A percentile compares a stretch with the other conserved stretches of the same genome.
These are phyloP conservation scores for Atta colombica DNA, from an alignment of 1,140 invertebrate genomes.

Conservation along the genomic window DNA sequence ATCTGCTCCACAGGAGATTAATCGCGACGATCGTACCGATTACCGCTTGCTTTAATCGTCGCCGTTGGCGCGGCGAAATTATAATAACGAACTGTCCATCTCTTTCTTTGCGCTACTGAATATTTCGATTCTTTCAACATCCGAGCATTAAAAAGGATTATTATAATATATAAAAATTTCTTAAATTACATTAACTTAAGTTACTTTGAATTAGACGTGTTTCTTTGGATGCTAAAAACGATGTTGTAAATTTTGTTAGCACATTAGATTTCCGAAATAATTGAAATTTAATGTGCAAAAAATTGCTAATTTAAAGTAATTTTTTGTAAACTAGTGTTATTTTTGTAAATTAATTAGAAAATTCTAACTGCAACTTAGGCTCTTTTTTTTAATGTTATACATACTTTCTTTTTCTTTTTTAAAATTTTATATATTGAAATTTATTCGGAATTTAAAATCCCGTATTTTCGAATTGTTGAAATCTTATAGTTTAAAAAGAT, in stretches of 20 bases:
- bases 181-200: background rate
- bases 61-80: slow-evolving; percentile 13
- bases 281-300: too few species aligned
- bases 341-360: background rate
- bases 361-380: background rate
- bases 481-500: background rate
- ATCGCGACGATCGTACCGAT: slow-evolving; percentile 33
- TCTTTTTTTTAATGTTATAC: background rate
- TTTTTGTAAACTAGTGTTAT: background rate
- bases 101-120: background rate
- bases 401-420: background rate
- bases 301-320: too few species aligned
- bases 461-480: background rate
- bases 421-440: background rate
- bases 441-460: background rate
- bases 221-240: too few species aligned
- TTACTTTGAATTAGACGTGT: too few species aligned
- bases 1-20: slow-evolving; percentile 44
- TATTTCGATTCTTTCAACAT: slow-evolving; percentile 6
- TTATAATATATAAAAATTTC: background rate
- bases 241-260: too few species aligned
- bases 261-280: too few species aligned
- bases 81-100: background rate
- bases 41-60: slow-evolving; percentile 29
- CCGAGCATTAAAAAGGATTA: background rate